Evolutionary conservation across 1,140 invertebrate species (phyloP).

Genomic region (Muscidifurax raptorellus): DNA sequence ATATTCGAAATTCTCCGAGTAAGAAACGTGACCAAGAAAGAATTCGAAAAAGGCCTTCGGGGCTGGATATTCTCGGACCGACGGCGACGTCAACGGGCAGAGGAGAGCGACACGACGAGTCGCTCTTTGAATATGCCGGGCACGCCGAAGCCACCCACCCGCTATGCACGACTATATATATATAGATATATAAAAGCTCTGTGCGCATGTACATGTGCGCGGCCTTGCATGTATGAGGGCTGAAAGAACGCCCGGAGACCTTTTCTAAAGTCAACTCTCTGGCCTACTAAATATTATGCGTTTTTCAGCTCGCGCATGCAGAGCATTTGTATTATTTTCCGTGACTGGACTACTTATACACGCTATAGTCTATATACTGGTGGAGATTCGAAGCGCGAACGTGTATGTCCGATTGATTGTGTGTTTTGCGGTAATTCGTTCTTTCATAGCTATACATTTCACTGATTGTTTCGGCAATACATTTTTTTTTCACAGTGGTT

Average conservation of each 20-base stretch:
- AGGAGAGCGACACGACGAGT: conserved; percentile 2
- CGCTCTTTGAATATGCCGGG: conserved; percentile 45
- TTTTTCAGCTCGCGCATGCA: neutral
- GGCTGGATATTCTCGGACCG: neutral
- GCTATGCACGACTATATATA: neutral
- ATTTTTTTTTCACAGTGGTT: no score
- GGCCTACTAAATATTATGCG: neutral
- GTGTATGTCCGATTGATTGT: no score
- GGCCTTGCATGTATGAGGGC: neutral
- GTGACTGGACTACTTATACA: neutral
- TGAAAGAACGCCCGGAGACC: neutral
- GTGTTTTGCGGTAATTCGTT: no score
- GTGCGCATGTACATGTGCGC: neutral
- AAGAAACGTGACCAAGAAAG: conserved; percentile 41
- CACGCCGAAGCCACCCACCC: conserved; percentile 17
- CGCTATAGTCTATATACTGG: no score
- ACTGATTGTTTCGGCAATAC: no score
- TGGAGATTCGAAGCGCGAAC: no score
- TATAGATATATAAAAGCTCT: neutral
- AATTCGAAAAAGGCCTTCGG: conserved; percentile 28
- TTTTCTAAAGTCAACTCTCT: conserved; percentile 1
- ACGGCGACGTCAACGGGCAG: neutral
- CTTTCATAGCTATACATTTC: no score
- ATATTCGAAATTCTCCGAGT: conserved; percentile 43
- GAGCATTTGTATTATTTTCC: neutral